Conservation (phyloP, 2,888 invertebrate species). For the Aspidapion aeneum region DNA sequence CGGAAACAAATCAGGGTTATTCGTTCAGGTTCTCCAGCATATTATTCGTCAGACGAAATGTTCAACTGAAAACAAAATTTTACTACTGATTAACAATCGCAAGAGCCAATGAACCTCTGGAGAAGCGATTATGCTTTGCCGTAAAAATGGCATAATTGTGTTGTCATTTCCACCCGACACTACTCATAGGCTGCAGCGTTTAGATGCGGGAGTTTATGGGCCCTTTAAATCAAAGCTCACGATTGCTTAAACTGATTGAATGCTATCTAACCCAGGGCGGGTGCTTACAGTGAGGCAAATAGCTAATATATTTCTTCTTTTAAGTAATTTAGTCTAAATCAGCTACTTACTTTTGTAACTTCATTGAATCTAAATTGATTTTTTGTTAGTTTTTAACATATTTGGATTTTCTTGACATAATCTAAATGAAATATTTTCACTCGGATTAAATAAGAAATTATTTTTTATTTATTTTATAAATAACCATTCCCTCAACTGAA, state of each 20-base stretch:
- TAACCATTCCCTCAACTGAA: no score
- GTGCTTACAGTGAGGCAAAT: neutral
- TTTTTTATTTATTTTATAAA: no score
- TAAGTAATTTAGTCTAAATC: no score
- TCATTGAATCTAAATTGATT: no score
- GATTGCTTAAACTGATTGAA: slow-evolving; percentile 16
- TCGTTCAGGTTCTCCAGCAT: slow-evolving; percentile 13
- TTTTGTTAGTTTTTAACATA: no score
- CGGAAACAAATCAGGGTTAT: slow-evolving; percentile 24
- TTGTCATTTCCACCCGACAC: slow-evolving; percentile 21
- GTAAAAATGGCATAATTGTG: slow-evolving; percentile 19
- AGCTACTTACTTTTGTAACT: no score
- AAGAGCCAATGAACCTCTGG: slow-evolving; percentile 15
- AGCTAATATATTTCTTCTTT: no score
- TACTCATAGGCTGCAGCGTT: slow-evolving; percentile 18
- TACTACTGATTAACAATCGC: slow-evolving; percentile 19
- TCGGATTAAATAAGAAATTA: no score
- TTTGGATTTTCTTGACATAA: no score
- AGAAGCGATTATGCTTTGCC: slow-evolving; percentile 13
- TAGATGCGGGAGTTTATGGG: slow-evolving; percentile 23
- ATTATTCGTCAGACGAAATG: slow-evolving; percentile 9
- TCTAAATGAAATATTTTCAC: no score
- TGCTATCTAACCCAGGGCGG: slow-evolving; percentile 17
- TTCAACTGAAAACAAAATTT: slow-evolving; percentile 13
- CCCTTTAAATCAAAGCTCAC: slow-evolving; percentile 18